Percentiles rank a stretch among this genome's conserved stretches.
Conservation (phyloP, 1,140 invertebrate genomes). For the Odontomachus brunneus region DNA sequence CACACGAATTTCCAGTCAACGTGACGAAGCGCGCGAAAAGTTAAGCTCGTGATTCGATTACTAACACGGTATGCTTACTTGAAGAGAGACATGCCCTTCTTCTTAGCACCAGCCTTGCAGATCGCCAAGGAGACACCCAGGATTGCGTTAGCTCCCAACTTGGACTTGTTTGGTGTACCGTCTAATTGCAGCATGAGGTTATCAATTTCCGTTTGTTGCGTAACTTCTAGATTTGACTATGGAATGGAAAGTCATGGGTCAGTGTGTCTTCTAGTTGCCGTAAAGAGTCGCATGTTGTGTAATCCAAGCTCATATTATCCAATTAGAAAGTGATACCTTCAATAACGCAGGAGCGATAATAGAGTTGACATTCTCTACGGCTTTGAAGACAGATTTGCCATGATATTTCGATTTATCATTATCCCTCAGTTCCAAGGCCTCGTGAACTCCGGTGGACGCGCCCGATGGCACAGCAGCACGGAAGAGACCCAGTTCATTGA, state of each 20-base stretch:
- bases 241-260: constrained; percentile 49
- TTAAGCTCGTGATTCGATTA: constrained; percentile 56
- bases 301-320: neutral
- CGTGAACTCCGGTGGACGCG: constrained; percentile 98
- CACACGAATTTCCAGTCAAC: constrained; percentile 29
- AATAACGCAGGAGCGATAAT: constrained; percentile 94
- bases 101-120: constrained; percentile 98
- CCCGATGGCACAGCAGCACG: constrained; percentile 98
- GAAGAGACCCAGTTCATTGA: constrained; percentile 94
- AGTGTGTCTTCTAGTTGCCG: neutral
- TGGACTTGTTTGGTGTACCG: constrained; percentile 98
- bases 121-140: constrained; percentile 98
- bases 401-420: constrained; percentile 95
- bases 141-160: constrained; percentile 99
- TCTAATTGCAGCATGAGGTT: constrained; percentile 96
- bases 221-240: constrained; percentile 91
- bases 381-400: constrained; percentile 97
- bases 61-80: constrained; percentile 81
- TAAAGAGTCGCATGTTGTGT: neutral
- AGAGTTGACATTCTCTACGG: constrained; percentile 96
- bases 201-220: constrained; percentile 97
- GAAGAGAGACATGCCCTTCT: constrained; percentile 96
- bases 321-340: constrained; percentile 85
- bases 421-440: constrained; percentile 98
- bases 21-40: neutral